Evolutionary conservation across 2,797 vertebrate species (phyloP).

Genomic region (Rhinogobio ventralis): DNA sequence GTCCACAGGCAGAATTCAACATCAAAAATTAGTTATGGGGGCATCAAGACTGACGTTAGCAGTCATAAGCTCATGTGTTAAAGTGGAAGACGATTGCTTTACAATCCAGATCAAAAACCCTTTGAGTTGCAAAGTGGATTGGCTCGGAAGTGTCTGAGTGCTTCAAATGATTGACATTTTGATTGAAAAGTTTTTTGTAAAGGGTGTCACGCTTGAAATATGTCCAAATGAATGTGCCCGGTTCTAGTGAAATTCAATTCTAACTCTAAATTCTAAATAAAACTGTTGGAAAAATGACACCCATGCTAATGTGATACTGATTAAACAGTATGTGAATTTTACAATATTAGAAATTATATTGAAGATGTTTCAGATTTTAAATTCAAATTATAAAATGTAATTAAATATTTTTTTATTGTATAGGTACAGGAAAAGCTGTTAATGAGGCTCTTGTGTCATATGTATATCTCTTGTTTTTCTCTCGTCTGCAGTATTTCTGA

Average conservation of each 20-base stretch:
- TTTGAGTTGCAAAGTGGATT: no score
- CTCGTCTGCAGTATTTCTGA: slow-evolving; percentile 84
- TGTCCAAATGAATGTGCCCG: not conserved
- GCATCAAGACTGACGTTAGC: not conserved
- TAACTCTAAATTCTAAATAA: not conserved
- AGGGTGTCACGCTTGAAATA: not conserved
- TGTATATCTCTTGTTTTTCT: slow-evolving; percentile 34
- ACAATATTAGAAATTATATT: not conserved
- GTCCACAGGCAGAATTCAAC: no score
- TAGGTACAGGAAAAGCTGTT: slow-evolving; percentile 12
- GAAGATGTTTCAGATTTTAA: not conserved
- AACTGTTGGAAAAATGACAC: not conserved
- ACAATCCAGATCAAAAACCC: no score
- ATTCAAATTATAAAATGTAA: not conserved
- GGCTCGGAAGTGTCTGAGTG: not conserved
- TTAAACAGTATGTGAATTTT: not conserved
- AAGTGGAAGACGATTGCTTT: not conserved
- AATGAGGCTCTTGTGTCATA: slow-evolving; percentile 15
- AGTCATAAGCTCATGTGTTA: not conserved
- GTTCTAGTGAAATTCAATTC: not conserved
- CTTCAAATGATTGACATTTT: not conserved
- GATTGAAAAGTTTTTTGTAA: not conserved
- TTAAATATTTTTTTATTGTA: not conserved
- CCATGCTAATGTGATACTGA: not conserved
- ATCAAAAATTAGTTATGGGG: not conserved